A percentile compares a stretch with the other conserved stretches of the same genome.
Conservation (phyloP, 2,113 vertebrate species). For the Campylomormyrus tamandua region DNA sequence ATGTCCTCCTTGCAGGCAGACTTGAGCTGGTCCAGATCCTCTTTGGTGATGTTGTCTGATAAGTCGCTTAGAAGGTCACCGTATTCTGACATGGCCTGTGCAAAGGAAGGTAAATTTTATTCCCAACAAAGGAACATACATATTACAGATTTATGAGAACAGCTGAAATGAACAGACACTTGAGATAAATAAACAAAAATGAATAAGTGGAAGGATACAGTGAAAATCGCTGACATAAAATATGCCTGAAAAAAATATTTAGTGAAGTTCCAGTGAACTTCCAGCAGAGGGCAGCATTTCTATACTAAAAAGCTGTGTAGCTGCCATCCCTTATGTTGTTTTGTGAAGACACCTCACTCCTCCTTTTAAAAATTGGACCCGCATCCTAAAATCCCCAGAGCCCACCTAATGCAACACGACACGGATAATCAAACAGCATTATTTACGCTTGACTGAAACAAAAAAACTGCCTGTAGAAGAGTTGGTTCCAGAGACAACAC, state of each 20-base stretch:
- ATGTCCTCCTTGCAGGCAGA: conserved; percentile 92
- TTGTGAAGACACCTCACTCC: background rate
- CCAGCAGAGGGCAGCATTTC: conserved; percentile 16
- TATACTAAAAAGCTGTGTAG: background rate
- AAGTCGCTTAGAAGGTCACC: conserved; percentile 79
- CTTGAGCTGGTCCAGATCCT: conserved; percentile 88
- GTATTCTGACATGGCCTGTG: conserved; percentile 82
- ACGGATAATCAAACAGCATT: background rate
- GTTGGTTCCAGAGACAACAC: background rate
- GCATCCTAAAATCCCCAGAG: background rate
- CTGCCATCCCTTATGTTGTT: background rate
- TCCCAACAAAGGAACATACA: background rate
- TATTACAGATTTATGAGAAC: background rate
- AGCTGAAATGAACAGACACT: background rate
- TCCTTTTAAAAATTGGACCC: background rate
- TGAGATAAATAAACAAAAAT: background rate
- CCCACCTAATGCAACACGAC: background rate
- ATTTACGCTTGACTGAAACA: background rate
- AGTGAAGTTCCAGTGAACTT: background rate
- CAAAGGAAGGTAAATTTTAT: background rate
- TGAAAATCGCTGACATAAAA: background rate
- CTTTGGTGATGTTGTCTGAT: conserved; percentile 85
- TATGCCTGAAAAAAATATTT: background rate
- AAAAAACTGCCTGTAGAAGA: background rate
- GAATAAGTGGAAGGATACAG: background rate